Evolutionary conservation across 2,797 vertebrate genomes (phyloP).

Genomic region (Phalanger gymnotis): DNA sequence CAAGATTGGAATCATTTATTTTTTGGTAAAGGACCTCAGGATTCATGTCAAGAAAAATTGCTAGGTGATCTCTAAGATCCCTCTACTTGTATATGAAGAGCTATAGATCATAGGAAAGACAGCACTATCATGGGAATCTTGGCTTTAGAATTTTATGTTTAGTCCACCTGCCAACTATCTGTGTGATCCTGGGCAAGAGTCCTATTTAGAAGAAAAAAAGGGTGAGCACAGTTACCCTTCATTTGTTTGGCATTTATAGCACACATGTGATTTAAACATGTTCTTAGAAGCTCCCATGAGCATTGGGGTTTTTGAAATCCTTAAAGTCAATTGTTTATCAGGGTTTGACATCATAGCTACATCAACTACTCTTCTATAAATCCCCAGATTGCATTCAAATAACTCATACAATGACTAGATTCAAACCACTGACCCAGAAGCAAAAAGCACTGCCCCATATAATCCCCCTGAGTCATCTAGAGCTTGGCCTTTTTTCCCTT

Average conservation of each 20-base stretch:
- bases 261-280: background rate
- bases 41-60: background rate
- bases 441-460: background rate
- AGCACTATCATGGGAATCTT: background rate
- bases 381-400: constrained; percentile 31
- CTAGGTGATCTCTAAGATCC: background rate
- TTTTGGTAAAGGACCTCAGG: background rate
- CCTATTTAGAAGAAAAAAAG: background rate
- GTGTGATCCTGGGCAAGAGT: background rate
- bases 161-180: background rate
- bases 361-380: background rate
- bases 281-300: background rate
- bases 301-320: background rate
- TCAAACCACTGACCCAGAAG: constrained; percentile 59
- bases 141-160: background rate
- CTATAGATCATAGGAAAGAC: background rate
- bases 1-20: background rate
- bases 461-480: constrained; percentile 28
- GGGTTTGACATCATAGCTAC: background rate
- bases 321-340: background rate
- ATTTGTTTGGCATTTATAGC: background rate
- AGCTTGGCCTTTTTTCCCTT: background rate
- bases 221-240: background rate
- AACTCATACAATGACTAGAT: background rate
- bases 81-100: background rate